Percentiles rank a stretch among this genome's conserved stretches.
Evolutionary conservation across 2,113 vertebrate species (phyloP).

Genomic region (Rynchops niger): DNA sequence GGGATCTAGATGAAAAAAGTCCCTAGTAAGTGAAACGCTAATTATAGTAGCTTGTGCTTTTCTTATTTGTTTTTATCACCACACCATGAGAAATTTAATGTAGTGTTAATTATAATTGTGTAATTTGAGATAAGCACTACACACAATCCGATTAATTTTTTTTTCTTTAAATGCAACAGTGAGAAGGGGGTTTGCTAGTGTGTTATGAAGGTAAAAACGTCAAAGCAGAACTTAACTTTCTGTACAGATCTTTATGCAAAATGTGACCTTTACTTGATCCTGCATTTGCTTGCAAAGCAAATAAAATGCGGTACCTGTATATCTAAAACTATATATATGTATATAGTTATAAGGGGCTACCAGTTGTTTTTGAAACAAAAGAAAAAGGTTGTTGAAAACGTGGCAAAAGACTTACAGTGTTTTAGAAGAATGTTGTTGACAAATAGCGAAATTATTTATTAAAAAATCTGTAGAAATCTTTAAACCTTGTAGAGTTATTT

Average conservation of each 20-base stretch:
- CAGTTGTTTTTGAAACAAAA: background rate
- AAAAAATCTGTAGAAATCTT: background rate
- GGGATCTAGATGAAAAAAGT: background rate
- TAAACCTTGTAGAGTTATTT: background rate
- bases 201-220: background rate
- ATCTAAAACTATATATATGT: background rate
- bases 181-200: background rate
- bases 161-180: background rate
- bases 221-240: background rate
- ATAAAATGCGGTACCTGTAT: background rate
- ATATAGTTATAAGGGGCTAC: background rate
- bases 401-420: background rate
- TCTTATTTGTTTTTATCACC: background rate
- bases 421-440: background rate
- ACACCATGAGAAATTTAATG: background rate
- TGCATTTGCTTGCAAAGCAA: background rate
- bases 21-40: background rate
- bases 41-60: background rate
- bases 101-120: background rate
- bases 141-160: background rate
- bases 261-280: background rate
- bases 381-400: background rate
- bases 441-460: background rate
- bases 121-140: background rate
- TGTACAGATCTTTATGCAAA: slow-evolving; percentile 2